Base-by-base conservation (phyloP, 2,113 vertebrate genomes). In the Globicephala melas region DNA sequence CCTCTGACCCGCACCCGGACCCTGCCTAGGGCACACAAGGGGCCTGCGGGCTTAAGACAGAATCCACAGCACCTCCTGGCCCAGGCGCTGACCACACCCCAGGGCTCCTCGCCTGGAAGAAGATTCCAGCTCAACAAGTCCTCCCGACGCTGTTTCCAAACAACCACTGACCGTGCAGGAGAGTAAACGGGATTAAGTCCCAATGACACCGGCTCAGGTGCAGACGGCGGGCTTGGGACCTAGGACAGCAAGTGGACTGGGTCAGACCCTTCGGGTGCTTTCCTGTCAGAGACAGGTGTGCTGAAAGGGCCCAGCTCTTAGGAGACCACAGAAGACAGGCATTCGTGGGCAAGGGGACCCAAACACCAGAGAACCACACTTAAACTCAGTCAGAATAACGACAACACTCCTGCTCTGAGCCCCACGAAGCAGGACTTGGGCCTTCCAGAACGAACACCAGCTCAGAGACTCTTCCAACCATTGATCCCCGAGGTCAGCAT, bases 1-100 rank as follows among this genome's bases (percentile, higher is more conserved):
- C 58, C 33, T 73, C 10, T 17, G 6, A 47, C 41, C 31, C 6
- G 0, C 0, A 1, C 31, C 58, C 4, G 1, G 70, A 33, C 28
- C 53, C 70, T 44, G 28, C 21, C 13, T 21, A 13, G 38, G 85
- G 7, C 36, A 31, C 44, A 60, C 7, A 20, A 41, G 33, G 68
- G 28, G 53, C 38, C 53, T 15, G n/a, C 7, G 0, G 53, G n/a
- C n/a, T 80, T 58, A 80, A 23, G 53, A 25, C 21, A 58, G n/a
- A 80, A 55, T 12, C 77, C 13, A 7, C 33, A 26, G n/a, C 77
- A 58, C n/a, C n/a, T 58, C 53, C 38, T 11, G 25, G 55, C 8
- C 8, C 38, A 62, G 53, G 70, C 2, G 0, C 86, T 10, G 53
- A 41, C 31, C 36, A 44, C 28, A 60, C 36, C 36, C 38, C 8